Evolutionary conservation across 92 coral and sea anemone genomes (phyloP), one percentile per base, ranked within the genome.

Genomic region (Parazoanthus atlanticus): DNA sequence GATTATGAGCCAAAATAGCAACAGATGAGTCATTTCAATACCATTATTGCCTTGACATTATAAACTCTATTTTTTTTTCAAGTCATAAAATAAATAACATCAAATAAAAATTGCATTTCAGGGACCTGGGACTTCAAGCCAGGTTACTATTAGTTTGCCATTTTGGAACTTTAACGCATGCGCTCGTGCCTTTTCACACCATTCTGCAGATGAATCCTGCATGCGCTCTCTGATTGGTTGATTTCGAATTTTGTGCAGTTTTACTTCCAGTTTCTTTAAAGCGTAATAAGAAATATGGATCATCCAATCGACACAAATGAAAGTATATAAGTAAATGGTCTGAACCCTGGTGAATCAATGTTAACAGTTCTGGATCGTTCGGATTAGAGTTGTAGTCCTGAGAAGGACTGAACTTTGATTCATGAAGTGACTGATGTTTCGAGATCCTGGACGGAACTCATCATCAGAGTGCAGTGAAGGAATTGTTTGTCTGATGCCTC

Each of bases 401-500:
- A 15, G 34, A 71, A 71, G 38, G 34, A 29, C 34, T 71, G 5
- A 65, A 34, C 0, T 65, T 65, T 65, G 71, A n/a, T 65, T 65
- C 71, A 65, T 65, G 0, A 65, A 65, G 8, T 65, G 72, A 21
- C 72, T 65, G 29, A 3, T 16, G 72, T 65, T 65, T 65, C 69
- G 69, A 61, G 69, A 8, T 61, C 72, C 72, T 65, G 72, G 72
- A 65, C 72, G 72, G 72, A 65, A 21, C 10, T 65, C 2, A 65
- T 65, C 72, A 3, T 65, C 72, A 65, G 26, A 65, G 72, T 26
- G 72, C 25, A 65, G 72, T 65, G 72, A 65, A 65, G 72, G 72
- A 65, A 65, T 43, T 65, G 72, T 65, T 65, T 65, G 72, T 65
- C 72, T 65, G 72, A 65, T 1, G 29, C 72, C 72, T 65, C 72